Evolutionary conservation across 1,140 invertebrate species (phyloP).

Genomic region (Drosophila repleta): DNA sequence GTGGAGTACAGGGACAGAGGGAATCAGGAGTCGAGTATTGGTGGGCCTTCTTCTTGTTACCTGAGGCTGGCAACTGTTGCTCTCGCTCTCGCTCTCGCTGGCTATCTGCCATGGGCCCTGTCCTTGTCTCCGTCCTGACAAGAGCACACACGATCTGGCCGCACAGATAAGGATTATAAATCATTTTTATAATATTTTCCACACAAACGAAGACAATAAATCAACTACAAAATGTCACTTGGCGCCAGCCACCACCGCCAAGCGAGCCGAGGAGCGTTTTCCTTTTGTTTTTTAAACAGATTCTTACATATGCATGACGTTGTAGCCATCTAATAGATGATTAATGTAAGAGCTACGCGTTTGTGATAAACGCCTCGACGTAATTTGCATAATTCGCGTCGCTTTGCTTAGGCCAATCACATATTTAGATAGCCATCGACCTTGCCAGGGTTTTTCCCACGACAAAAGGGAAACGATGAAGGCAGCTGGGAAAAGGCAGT

Average conservation of each 20-base stretch:
- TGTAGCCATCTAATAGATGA: slow-evolving; percentile 62
- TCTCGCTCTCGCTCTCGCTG: slow-evolving; percentile 21
- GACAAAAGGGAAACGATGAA: slow-evolving; percentile 1
- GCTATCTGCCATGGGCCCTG: slow-evolving; percentile 7
- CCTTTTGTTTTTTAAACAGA: slow-evolving; percentile 44
- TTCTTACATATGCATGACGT: slow-evolving; percentile 68
- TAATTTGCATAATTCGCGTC: slow-evolving; percentile 76
- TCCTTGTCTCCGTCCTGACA: slow-evolving; percentile 19
- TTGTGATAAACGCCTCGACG: slow-evolving; percentile 61
- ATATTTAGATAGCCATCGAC: slow-evolving; percentile 40
- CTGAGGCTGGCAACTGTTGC: slow-evolving; percentile 28
- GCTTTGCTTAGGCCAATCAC: slow-evolving; percentile 38
- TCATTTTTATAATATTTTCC: slow-evolving; percentile 78
- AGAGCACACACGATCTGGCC: slow-evolving; percentile 65
- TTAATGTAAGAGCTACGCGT: slow-evolving; percentile 72
- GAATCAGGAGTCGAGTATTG: no score
- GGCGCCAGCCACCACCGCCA: slow-evolving; percentile 65
- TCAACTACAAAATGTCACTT: slow-evolving; percentile 76
- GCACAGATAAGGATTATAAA: slow-evolving; percentile 78
- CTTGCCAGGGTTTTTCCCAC: slow-evolving; percentile 30
- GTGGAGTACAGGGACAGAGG: background rate
- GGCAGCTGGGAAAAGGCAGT: background rate
- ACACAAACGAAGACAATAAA: slow-evolving; percentile 72
- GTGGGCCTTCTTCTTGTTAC: slow-evolving; percentile 7
- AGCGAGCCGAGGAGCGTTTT: slow-evolving; percentile 25